phyloP scores from a whole-genome alignment of 2,113 vertebrate genomes.

The Siniperca knerii region DNA sequence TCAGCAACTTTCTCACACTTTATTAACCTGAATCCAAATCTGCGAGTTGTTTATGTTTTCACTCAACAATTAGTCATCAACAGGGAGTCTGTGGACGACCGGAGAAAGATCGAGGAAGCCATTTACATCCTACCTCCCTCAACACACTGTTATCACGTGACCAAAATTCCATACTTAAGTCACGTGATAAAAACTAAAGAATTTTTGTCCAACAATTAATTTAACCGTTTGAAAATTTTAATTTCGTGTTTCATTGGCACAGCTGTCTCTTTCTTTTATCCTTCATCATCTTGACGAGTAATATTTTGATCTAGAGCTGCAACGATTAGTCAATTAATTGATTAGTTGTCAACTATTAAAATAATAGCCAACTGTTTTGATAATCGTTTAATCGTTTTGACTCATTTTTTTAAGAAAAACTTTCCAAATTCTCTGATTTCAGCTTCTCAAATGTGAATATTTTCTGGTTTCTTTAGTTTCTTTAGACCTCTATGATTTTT shows the following conservation, averaged over 20 bases:
- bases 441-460: no score
- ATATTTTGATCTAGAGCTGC: not conserved
- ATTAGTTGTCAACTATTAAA: no score
- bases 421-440: no score
- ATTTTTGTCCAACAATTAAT: not conserved
- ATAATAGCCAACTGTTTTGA: no score
- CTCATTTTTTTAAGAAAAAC: no score
- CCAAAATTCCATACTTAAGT: not conserved
- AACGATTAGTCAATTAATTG: no score
- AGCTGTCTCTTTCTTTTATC: not conserved
- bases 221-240: not conserved
- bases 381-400: no score
- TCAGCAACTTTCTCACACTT: slow-evolving; percentile 37
- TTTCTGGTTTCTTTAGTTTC: no score
- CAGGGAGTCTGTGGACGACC: no score
- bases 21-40: not conserved
- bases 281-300: not conserved
- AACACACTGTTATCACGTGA: not conserved
- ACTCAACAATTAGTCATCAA: not conserved
- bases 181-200: not conserved
- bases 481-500: no score
- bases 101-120: not conserved
- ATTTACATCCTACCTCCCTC: not conserved
- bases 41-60: not conserved
- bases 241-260: not conserved